Evolutionary conservation across 35 echinoderm and acorn worm species (phyloP).

Genomic region (Stichopus chloronotus): DNA sequence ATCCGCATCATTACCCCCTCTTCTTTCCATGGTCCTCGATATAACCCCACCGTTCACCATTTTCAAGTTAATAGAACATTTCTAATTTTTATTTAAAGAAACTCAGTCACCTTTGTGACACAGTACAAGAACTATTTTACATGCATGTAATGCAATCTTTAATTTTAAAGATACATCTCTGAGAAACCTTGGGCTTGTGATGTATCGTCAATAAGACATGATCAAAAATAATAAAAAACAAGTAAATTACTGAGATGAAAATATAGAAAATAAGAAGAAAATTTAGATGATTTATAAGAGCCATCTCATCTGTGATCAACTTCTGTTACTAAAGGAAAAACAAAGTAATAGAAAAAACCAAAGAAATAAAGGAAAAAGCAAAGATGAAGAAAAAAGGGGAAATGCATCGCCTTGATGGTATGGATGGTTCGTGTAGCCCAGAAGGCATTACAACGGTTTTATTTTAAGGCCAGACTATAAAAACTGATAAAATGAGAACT

Average conservation of each 20-base stretch:
- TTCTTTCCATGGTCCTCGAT: too few relatives aligned
- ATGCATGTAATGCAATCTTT: too few relatives aligned
- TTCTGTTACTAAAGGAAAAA: background rate
- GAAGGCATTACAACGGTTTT: background rate
- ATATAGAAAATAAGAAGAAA: background rate
- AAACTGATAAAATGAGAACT: background rate
- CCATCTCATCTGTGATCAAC: background rate
- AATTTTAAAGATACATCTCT: too few relatives aligned
- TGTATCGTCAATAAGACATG: background rate
- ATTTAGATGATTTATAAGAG: conserved; percentile 2
- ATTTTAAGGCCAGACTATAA: background rate
- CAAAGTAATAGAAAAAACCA: background rate
- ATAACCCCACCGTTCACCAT: too few relatives aligned
- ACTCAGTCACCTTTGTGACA: too few relatives aligned
- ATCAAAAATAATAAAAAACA: background rate
- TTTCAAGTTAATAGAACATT: too few relatives aligned
- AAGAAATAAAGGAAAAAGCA: background rate
- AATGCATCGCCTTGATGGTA: background rate
- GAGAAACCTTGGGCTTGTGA: too few relatives aligned
- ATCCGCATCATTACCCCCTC: too few relatives aligned
- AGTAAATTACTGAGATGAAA: background rate
- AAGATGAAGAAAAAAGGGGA: background rate
- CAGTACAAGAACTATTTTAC: too few relatives aligned
- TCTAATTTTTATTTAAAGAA: too few relatives aligned
- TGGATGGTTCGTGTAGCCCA: background rate